Base-by-base conservation (phyloP, 2,797 vertebrate genomes). In the Antrozous pallidus region DNA sequence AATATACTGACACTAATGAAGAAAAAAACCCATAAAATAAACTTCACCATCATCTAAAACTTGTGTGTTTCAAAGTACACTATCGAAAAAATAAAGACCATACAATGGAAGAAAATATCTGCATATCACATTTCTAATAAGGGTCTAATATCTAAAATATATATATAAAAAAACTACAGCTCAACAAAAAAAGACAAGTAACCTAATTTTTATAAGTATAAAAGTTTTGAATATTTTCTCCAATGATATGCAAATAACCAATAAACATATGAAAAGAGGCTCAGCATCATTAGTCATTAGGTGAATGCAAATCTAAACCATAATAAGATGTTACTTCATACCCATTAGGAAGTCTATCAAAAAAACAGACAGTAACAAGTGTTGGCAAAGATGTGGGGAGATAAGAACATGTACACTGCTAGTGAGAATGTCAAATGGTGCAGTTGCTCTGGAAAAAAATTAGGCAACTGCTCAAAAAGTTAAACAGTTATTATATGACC, bases 1-100 rank as follows among this genome's bases (percentile, higher is more conserved):
- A 78, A 78, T 26, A 58, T 28, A 71, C 2, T 58, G 58, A 93
- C 12, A 79, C 11, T 33, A 82, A 93, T 2, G 28, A 24, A 6
- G 67, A 77, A 38, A 90, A 67, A 54, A 54, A 9, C 20, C 20
- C 13, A 80, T 56, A 77, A 74, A 31, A 7, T 51, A 16, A 93
- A 89, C 33, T 74, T 86, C 18, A 75, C 69, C 24, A 89, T 86
- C 58, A 95, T 63, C 9, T 42, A 73, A 95, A 89, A 82, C 6
- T 83, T 83, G 8, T 31, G 12, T 78, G 16, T 78, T 90, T 94
- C 47, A 85, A 61, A 92, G 74, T 49, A 83, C 17, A 78, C 42
- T 33, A 71, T 31, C 51, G 78, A 90, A 54, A 74, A 79, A 75
- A 51, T 51, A 10, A 73, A 67, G 10, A 87, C 2, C 16, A 54